Percentiles rank a stretch among this genome's conserved stretches.
Evolutionary conservation across 2,113 vertebrate species (phyloP).

Genomic region (Canis aureus): DNA sequence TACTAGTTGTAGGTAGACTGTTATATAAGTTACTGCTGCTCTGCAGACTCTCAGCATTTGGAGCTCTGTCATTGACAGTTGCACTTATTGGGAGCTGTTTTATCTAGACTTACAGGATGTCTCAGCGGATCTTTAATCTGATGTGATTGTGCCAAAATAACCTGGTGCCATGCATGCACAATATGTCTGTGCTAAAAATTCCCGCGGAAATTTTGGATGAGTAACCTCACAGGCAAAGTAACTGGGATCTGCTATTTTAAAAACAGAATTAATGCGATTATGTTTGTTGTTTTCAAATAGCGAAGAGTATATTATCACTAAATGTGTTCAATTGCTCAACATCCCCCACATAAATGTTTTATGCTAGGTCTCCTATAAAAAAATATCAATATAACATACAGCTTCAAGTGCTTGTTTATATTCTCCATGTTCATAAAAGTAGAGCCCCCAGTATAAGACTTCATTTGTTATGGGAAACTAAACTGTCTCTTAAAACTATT

Average conservation of each 20-base stretch:
- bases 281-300: conserved; percentile 70
- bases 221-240: conserved; percentile 61
- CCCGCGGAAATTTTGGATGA: conserved; percentile 55
- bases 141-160: conserved; percentile 76
- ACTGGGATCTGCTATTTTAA: conserved; percentile 68
- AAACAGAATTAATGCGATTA: conserved; percentile 56
- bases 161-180: conserved; percentile 67
- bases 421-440: not conserved
- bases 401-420: not conserved
- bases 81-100: conserved; percentile 71
- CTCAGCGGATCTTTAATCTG: conserved; percentile 75
- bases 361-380: not conserved
- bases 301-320: conserved; percentile 40
- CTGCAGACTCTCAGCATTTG: conserved; percentile 64
- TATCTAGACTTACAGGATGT: conserved; percentile 77
- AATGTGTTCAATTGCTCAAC: conserved; percentile 45
- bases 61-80: conserved; percentile 70
- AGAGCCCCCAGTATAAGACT: not conserved
- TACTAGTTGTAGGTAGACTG: conserved; percentile 30
- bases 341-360: not conserved
- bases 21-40: conserved; percentile 58
- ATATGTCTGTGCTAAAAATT: conserved; percentile 78
- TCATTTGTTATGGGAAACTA: not conserved
- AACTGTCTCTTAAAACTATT: not conserved
- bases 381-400: not conserved